These are phyloP conservation scores for Sebastes melanostomus DNA, from an alignment of 2,797 vertebrate genomes.

Conservation along the genomic window DNA sequence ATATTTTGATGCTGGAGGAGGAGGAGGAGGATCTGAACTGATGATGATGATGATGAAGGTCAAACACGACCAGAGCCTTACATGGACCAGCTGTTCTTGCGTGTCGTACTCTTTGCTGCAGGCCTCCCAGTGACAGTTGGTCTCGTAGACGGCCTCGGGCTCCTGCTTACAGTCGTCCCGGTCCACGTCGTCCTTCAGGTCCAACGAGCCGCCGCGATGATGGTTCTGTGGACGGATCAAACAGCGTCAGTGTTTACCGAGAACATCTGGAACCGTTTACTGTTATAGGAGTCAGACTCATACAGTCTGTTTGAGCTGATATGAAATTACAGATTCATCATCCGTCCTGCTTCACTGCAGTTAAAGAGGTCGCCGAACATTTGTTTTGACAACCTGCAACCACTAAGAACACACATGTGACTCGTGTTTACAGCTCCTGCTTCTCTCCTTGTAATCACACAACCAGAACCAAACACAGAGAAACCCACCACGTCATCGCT, in stretches of 20 bases:
- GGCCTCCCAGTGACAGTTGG: constrained; percentile 96
- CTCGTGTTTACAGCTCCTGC: no score
- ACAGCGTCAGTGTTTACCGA: no score
- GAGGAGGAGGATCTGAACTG: no score
- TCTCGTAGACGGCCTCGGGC: constrained; percentile 92
- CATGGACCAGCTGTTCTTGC: constrained; percentile 96
- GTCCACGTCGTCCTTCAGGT: constrained; percentile 92
- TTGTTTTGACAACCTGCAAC: not conserved
- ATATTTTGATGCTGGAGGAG: no score
- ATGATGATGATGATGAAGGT: no score
- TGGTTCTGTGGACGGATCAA: constrained; percentile 81
- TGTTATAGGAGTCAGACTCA: no score
- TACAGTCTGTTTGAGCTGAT: no score
- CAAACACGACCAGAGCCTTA: constrained; percentile 72
- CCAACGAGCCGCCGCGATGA: constrained; percentile 65
- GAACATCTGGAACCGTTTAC: not conserved
- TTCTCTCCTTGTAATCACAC: no score
- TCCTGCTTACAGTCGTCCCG: constrained; percentile 95
- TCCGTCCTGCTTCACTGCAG: no score
- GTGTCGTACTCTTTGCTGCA: constrained; percentile 93
- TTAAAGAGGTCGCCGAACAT: not conserved
- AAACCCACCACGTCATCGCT: not conserved
- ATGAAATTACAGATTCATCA: not conserved
- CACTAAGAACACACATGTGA: not conserved
- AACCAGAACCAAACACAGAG: not conserved